Evolutionary conservation across 2,113 vertebrate species (phyloP), one percentile per base, ranked within the genome.

Genomic region (Colossoma macropomum): DNA sequence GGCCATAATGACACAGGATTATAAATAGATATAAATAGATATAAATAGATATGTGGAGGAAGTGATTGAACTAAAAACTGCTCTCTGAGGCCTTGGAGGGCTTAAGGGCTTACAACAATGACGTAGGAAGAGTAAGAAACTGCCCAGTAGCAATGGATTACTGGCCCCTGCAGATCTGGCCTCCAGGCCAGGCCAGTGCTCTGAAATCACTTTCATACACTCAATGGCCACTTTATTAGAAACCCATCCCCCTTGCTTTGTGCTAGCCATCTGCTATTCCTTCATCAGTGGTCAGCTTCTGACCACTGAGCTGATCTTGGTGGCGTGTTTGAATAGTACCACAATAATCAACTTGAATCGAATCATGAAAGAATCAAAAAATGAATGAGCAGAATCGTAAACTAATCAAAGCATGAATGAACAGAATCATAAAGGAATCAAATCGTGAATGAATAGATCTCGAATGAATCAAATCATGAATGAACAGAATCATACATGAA

Each of bases 31-130:
- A 71, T 38, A 71, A 41, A n/a, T 45, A n/a, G 32, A 23, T 8
- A 56, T 71, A 38, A 78, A 81, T 62, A 86, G 74, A 85, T 80
- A 86, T 87, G 87, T 60, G 84, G 81, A 87, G 65, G 65, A 88
- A 88, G 74, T 83, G 88, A 91, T 87, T 88, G 70, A 85, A 87
- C 70, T 50, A 32, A 87, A 91, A 90, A 78, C 91, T 81, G 76
- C 60, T 72, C 38, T 75, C 82, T 82, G 84, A 85, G 86, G 81
- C 86, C 3, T 32, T 66, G 79, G 59, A n/a, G 16, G 86, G 91
- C 86, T 93, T 92, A 90, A 90, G 79, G 68, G 87, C 88, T 90
- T 86, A 86, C 66, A 28, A 30, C 56, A 87, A 86, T 82, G 84
- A 60, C 3, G 75, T 75, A 75, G 81, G 79, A 68, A 90, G 60